phyloP scores from a whole-genome alignment of 2,797 vertebrate genomes.

The Bovichtus variegatus region DNA sequence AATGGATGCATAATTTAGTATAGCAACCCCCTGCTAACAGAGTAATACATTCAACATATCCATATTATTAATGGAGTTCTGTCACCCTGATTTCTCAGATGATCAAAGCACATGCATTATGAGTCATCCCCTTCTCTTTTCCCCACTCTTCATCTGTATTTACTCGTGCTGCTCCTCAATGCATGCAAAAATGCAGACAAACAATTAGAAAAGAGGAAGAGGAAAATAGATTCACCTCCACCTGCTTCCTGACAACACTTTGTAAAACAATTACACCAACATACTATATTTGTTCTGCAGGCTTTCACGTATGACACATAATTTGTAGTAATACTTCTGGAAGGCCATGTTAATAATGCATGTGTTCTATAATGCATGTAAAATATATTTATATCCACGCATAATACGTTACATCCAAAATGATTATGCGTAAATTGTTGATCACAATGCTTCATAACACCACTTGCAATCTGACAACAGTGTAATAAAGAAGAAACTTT shows the following conservation, averaged over 20 bases:
- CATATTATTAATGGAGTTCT: slow-evolving; percentile 9
- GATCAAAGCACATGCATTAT: slow-evolving; percentile 9
- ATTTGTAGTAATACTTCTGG: not conserved
- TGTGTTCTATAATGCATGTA: not conserved
- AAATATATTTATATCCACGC: not conserved
- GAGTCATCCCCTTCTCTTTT: slow-evolving; percentile 3
- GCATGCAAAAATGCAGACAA: not conserved
- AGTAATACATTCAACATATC: slow-evolving; percentile 4
- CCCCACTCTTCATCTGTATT: not conserved
- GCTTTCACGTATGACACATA: not conserved
- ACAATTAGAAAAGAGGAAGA: not conserved
- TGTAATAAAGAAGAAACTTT: not conserved
- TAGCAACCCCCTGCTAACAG: not conserved
- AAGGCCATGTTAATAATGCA: not conserved
- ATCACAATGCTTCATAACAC: not conserved
- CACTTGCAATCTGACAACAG: not conserved
- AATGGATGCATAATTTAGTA: not conserved
- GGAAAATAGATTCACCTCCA: not conserved
- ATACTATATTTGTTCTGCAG: not conserved
- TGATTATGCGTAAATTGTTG: slow-evolving; percentile 8
- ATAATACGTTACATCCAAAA: not conserved
- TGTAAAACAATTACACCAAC: not conserved
- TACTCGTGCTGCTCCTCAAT: not conserved
- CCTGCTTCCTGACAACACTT: not conserved
- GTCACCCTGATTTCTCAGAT: slow-evolving; percentile 17